Evolutionary conservation across 1,140 invertebrate genomes (phyloP).

Genomic region (Pantala flavescens): DNA sequence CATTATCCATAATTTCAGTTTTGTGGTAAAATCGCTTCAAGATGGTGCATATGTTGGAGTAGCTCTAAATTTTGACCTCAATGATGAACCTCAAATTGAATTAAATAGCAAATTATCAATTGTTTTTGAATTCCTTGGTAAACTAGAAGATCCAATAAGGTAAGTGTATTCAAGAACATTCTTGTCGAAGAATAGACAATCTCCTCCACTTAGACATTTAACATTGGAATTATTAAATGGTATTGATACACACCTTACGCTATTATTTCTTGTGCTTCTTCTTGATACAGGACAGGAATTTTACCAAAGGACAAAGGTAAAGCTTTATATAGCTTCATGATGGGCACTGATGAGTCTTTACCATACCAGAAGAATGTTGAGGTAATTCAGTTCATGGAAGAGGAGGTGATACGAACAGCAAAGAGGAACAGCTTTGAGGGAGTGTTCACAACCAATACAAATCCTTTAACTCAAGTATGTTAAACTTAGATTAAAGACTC

Average conservation of each 20-base stretch:
- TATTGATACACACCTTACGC: not conserved
- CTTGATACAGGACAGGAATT: constrained; percentile 39
- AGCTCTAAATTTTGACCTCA: constrained; percentile 65
- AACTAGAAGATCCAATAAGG: constrained; percentile 57
- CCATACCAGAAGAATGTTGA: constrained; percentile 60
- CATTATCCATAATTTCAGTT: constrained; percentile 38
- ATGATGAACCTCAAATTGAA: constrained; percentile 62
- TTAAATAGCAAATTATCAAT: constrained; percentile 52
- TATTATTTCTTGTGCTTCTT: constrained; percentile 16
- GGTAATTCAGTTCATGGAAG: constrained; percentile 65
- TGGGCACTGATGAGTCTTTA: constrained; percentile 56
- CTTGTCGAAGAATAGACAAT: not conserved
- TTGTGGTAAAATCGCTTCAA: constrained; percentile 40
- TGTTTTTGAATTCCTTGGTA: constrained; percentile 70
- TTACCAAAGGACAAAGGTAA: constrained; percentile 54
- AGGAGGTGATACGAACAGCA: constrained; percentile 55
- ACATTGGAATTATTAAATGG: not conserved
- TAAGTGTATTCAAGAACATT: constrained; percentile 29
- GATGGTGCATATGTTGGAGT: constrained; percentile 45
- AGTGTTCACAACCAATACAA: constrained; percentile 77
- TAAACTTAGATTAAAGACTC: constrained; percentile 16
- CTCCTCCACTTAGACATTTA: not conserved
- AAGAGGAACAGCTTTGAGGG: constrained; percentile 52
- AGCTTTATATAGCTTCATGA: constrained; percentile 75
- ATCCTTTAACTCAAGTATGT: constrained; percentile 65